Evolutionary conservation across 2,888 invertebrate species (phyloP).

Genomic region (Sesamia inferens): DNA sequence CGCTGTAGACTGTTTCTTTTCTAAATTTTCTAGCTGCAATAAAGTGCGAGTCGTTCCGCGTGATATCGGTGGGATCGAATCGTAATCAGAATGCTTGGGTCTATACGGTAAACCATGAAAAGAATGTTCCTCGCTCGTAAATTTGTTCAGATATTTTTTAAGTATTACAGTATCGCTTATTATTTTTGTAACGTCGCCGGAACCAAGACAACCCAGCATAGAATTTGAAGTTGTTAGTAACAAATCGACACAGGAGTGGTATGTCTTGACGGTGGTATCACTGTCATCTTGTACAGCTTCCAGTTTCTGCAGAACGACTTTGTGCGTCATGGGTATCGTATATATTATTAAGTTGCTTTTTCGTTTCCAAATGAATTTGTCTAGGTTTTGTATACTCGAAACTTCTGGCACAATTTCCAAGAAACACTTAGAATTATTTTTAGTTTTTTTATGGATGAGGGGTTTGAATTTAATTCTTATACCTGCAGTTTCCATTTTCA

Average conservation of each 20-base stretch:
- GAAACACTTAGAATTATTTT: conserved; percentile 72
- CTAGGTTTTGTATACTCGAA: conserved; percentile 76
- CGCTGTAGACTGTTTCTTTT: conserved; percentile 15
- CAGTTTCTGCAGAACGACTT: conserved; percentile 77
- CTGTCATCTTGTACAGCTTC: conserved; percentile 41
- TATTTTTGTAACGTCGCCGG: conserved; percentile 73
- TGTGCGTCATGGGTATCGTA: conserved; percentile 81
- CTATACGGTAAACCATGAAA: background rate
- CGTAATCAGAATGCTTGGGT: conserved; percentile 13
- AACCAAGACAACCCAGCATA: conserved; percentile 55
- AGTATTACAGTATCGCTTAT: conserved; percentile 77
- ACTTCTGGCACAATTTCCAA: conserved; percentile 84
- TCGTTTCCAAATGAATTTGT: conserved; percentile 78
- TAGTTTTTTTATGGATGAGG: conserved; percentile 70
- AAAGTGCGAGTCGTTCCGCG: conserved; percentile 46
- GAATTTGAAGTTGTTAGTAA: conserved; percentile 66
- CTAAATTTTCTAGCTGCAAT: conserved; percentile 34
- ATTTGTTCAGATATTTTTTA: conserved; percentile 58
- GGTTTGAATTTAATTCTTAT: conserved; percentile 80
- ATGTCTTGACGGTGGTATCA: conserved; percentile 69
- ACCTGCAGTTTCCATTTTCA: conserved; percentile 76
- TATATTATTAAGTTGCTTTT: conserved; percentile 76
- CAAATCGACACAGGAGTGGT: conserved; percentile 84
- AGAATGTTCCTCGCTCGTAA: conserved; percentile 6
- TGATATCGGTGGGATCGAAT: conserved; percentile 20